These are phyloP conservation scores for Sebastes umbrosus DNA, from an alignment of 2,797 vertebrate genomes.

Conservation along the genomic window DNA sequence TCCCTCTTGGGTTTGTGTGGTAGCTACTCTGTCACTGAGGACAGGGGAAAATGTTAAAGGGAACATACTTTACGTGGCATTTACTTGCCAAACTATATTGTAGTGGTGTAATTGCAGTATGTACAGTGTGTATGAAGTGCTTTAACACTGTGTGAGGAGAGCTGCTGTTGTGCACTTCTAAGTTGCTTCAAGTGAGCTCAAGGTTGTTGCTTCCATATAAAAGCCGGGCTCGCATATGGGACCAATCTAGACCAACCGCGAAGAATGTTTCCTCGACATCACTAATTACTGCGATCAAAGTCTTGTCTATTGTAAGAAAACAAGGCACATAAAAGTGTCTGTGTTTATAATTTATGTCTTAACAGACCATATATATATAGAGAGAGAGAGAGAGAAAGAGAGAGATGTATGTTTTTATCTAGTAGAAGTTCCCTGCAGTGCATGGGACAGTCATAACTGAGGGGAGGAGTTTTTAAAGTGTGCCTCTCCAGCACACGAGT, in stretches of 20 bases:
- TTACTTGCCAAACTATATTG: not conserved
- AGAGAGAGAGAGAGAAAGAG: accelerated
- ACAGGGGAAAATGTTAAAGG: not conserved
- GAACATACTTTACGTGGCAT: not conserved
- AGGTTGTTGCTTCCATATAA: not conserved
- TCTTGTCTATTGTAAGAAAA: not conserved
- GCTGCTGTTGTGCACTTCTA: not conserved
- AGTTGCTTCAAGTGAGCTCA: not conserved
- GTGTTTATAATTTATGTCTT: not conserved
- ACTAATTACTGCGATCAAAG: slow-evolving; percentile 48
- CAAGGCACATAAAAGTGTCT: not conserved
- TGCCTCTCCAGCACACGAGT: slow-evolving; percentile 14
- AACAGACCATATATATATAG: not conserved
- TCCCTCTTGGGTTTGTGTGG: not conserved
- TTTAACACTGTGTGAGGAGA: not conserved
- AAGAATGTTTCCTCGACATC: slow-evolving; percentile 38
- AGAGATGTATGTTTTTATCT: not conserved
- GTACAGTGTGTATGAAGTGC: not conserved
- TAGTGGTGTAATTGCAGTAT: not conserved
- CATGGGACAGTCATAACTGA: slow-evolving; percentile 28
- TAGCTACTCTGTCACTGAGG: not conserved
- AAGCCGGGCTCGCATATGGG: slow-evolving; percentile 58
- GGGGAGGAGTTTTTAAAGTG: slow-evolving; percentile 55
- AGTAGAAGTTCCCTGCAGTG: slow-evolving; percentile 27
- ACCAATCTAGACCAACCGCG: slow-evolving; percentile 41